A percentile compares a stretch with the other conserved stretches of the same genome.
Evolutionary conservation across 1,140 invertebrate species (phyloP).

Genomic region (Schlechtendalia chinensis): DNA sequence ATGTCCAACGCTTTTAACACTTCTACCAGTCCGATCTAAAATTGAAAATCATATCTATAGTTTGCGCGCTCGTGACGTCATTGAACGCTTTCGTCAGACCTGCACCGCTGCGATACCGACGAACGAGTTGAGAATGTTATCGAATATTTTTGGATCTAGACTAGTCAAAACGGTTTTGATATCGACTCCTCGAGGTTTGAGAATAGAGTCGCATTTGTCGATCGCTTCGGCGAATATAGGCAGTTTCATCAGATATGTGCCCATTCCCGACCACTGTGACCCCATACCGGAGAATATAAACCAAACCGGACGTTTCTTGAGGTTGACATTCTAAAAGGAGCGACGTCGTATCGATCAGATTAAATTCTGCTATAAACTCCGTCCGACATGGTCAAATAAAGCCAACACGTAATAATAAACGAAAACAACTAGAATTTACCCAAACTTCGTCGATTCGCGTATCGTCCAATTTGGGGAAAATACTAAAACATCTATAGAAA

Average conservation of each 20-base stretch:
- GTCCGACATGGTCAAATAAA: no score
- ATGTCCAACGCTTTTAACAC: conserved; percentile 61
- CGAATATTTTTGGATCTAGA: conserved; percentile 61
- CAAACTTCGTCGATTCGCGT: conserved; percentile 53
- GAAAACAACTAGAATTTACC: conserved; percentile 25
- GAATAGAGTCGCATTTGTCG: conserved; percentile 59
- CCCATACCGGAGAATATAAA: conserved; percentile 69
- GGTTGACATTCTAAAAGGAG: conserved; percentile 30
- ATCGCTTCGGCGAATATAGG: conserved; percentile 68
- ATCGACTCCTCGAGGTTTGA: conserved; percentile 63
- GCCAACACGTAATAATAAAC: not conserved
- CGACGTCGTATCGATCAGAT: not conserved
- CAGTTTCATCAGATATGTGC: conserved; percentile 63
- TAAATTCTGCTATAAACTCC: not conserved
- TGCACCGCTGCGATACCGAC: conserved; percentile 78
- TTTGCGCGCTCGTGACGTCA: not conserved
- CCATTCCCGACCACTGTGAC: conserved; percentile 68
- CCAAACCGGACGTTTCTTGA: conserved; percentile 28
- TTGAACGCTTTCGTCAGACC: conserved; percentile 57
- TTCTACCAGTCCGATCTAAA: conserved; percentile 70
- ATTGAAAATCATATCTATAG: not conserved
- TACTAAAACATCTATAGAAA: conserved; percentile 63
- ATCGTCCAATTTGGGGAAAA: conserved; percentile 52
- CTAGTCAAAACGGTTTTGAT: conserved; percentile 64
- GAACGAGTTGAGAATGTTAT: conserved; percentile 67